Base-by-base conservation (phyloP, 2,113 vertebrate species). In the Zingel zingel region DNA sequence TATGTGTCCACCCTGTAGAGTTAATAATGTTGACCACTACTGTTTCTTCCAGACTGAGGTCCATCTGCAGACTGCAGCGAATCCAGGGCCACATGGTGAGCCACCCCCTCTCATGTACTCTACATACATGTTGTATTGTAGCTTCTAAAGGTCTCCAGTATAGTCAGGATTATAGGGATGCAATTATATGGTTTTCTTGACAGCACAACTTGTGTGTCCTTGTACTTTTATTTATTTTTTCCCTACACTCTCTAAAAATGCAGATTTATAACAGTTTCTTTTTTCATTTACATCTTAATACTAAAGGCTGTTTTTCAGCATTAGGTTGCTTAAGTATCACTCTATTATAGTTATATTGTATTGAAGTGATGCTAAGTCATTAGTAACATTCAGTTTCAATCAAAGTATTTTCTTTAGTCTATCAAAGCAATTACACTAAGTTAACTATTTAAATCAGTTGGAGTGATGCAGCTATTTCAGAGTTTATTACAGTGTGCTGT, bases 31-130 rank as follows among this genome's bases (percentile, higher is more conserved):
- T 61, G 2, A 11, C 10, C 10, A 14, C 3, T 3, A 3, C 2
- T n/a, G 53, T 57, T 25, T 57, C 68, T 23, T 45, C 5, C 82
- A 96, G 95, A 61, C 74, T 94, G 47, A 91, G 89, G 76, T 84
- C 93, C 27, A 9, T 95, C 30, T 94, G 71, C 86, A 94, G 94
- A 86, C 86, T 96, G 82, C 91, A 91, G 69, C 85, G 89, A 56
- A 89, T 96, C 66, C 95, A 93, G 67, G 68, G 83, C 27, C 95
- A 95, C 84, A 92, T 95, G 95, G 95, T 96, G 87, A 93, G 93
- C 6, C 8, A 21, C 12, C 19, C 12, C 27, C 33, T 33, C 33
- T n/a, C 1, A 11, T 59, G 3, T 10, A 4, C 15, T 59, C 1
- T 10, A 2, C 15, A 7, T 11, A 1, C 62, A 57, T 14, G 15